Base-by-base conservation (phyloP, 2,113 vertebrate species). In the Morone saxatilis region DNA sequence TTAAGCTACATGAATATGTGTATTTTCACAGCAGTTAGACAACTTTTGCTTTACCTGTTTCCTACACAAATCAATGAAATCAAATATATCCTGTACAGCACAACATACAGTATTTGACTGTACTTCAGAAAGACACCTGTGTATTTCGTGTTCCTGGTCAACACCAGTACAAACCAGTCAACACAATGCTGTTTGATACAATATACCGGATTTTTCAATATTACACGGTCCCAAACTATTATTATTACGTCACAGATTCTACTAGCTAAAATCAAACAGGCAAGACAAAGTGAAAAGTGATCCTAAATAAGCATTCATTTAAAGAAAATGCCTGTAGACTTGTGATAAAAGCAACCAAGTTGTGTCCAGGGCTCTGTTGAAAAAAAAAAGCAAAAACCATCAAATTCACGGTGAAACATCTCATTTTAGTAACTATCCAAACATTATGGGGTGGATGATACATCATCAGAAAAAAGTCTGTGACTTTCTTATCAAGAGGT, bases 331-430 rank as follows among this genome's bases (percentile, higher is more conserved):
- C n/a, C 40, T 83, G 62, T 63, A 68, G 20, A 53, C 41, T 54
- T 41, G 36, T 38, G 43, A 12, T 67, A 19, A 76, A 47, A 78
- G 53, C 63, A 66, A 20, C 51, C 25, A 54, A 48, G 36, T 38
- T 71, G 16, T 71, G n/a, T 65, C 59, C 38, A 65, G 4, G 54
- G 51, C 6, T 61, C 41, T 72, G 41, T 0, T 50, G 71, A 60
- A 31, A 75, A 74, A 22, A 0, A 0, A 80, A 87, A 25, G 14
- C 17, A 71, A 81, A 83, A 83, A 80, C 16, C n/a, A 22, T 36
- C 36, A 62, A 50, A 67, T 78, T 91, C 85, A 90, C 87, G 91
- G 89, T 90, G 81, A 85, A 70, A 93, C 68, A 85, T 85, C 84
- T 92, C 66, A 68, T 71, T 87, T 72, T 17, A 81, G 67, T 71